Percentiles rank a stretch among this genome's conserved stretches.
Evolutionary conservation across 2,888 invertebrate species (phyloP).

Genomic region (Willowsia nigromaculata): DNA sequence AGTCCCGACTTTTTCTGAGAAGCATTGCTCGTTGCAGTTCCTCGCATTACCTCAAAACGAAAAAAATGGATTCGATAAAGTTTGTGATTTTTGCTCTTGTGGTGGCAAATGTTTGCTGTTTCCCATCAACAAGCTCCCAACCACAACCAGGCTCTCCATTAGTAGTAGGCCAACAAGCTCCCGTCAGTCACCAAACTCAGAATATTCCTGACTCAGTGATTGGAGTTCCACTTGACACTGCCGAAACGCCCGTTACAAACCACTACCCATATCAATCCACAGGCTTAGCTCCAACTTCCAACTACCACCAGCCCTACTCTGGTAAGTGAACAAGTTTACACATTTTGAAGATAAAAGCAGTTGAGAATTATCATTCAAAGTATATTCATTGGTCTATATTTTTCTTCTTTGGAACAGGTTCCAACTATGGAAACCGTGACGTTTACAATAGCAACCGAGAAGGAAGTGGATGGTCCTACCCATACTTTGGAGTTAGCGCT

Average conservation of each 20-base stretch:
- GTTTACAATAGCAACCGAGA: conserved; percentile 58
- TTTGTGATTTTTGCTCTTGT: conserved; percentile 36
- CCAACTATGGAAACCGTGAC: conserved; percentile 50
- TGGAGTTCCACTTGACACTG: conserved; percentile 7
- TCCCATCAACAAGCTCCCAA: background rate
- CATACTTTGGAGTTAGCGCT: conserved; percentile 73
- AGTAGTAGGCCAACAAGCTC: background rate
- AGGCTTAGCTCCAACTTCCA: conserved; percentile 29
- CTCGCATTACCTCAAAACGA: background rate
- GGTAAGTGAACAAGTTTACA: conserved; percentile 31
- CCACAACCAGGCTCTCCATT: conserved; percentile 3
- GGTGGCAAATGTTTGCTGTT: conserved; percentile 7
- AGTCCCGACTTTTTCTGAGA: background rate
- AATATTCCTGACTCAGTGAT: background rate
- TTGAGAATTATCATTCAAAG: too few species aligned
- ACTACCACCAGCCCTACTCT: conserved; percentile 52
- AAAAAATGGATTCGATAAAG: conserved; percentile 50
- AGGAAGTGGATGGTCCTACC: conserved; percentile 59
- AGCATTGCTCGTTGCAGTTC: background rate
- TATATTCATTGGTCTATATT: too few species aligned
- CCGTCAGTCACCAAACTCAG: background rate
- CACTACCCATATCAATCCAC: conserved; percentile 65
- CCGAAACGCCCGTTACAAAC: conserved; percentile 30
- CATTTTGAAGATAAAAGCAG: too few species aligned
- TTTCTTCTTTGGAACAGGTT: conserved; percentile 7